Conservation (phyloP, 2,888 invertebrate genomes). For the Leptogaster cylindrica region DNA sequence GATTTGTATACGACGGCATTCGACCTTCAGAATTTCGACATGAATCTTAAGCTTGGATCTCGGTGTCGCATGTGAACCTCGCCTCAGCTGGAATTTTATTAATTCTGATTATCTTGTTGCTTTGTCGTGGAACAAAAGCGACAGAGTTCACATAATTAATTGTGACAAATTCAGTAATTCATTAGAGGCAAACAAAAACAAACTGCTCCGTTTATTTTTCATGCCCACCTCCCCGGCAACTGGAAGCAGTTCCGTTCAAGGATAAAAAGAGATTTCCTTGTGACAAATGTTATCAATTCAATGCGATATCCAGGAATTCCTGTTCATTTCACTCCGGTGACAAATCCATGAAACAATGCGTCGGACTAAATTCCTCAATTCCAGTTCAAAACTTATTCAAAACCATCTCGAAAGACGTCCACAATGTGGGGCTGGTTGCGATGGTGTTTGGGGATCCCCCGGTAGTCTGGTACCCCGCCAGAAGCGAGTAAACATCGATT, state of each 20-base stretch:
- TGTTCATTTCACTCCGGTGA: slow-evolving; percentile 25
- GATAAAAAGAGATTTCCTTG: slow-evolving; percentile 1
- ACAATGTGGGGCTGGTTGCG: not conserved
- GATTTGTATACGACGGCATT: too few relatives aligned
- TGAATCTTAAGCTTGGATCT: too few relatives aligned
- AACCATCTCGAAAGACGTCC: not conserved
- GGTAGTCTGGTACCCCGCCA: too few relatives aligned
- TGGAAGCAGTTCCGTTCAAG: not conserved
- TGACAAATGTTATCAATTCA: slow-evolving; percentile 20
- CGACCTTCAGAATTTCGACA: too few relatives aligned
- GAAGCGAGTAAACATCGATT: not conserved
- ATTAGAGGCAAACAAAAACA: slow-evolving; percentile 2
- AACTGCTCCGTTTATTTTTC: too few relatives aligned
- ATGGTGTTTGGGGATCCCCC: not conserved
- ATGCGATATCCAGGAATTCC: slow-evolving; percentile 28
- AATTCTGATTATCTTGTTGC: slow-evolving; percentile 18
- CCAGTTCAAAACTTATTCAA: slow-evolving; percentile 4
- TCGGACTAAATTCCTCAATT: slow-evolving; percentile 23
- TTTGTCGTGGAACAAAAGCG: not conserved
- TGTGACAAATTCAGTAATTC: slow-evolving; percentile 10
- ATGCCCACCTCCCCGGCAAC: too few relatives aligned
- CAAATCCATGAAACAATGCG: slow-evolving; percentile 32
- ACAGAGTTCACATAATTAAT: slow-evolving; percentile 1
- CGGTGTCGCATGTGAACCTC: not conserved
- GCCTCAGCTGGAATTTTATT: slow-evolving; percentile 22